Evolutionary conservation across 2,888 invertebrate genomes (phyloP).

Genomic region (Prionchulus punctatus): DNA sequence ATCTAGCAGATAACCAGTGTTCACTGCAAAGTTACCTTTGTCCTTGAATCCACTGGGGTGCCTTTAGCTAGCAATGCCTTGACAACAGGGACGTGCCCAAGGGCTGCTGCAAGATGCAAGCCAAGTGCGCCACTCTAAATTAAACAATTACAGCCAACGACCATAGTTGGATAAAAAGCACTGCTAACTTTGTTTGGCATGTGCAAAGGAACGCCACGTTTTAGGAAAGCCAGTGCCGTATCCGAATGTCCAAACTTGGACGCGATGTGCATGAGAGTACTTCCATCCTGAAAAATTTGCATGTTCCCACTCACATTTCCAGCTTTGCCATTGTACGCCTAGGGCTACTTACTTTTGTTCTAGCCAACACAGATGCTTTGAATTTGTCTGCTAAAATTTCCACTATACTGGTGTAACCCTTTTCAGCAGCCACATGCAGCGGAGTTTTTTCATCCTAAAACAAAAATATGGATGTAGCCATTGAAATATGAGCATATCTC

Average conservation of each 20-base stretch:
- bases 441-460: slow-evolving; percentile 67
- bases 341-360: slow-evolving; percentile 55
- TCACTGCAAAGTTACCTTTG: slow-evolving; percentile 52
- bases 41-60: slow-evolving; percentile 83
- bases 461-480: slow-evolving; percentile 2
- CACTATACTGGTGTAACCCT: slow-evolving; percentile 84
- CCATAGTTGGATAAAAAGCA: not conserved
- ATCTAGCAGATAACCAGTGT: not conserved
- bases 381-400: slow-evolving; percentile 92
- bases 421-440: slow-evolving; percentile 90
- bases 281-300: slow-evolving; percentile 54
- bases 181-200: slow-evolving; percentile 74
- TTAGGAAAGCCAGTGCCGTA: slow-evolving; percentile 92
- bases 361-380: slow-evolving; percentile 83
- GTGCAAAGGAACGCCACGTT: slow-evolving; percentile 92
- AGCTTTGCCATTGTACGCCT: no score
- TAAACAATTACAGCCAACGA: not conserved
- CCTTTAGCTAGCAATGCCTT: slow-evolving; percentile 86
- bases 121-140: slow-evolving; percentile 75
- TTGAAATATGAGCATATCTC: not conserved
- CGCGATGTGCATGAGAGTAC: slow-evolving; percentile 94
- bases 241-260: slow-evolving; percentile 92
- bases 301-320: no score
- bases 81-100: slow-evolving; percentile 91
- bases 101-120: slow-evolving; percentile 88